A percentile compares a stretch with the other conserved stretches of the same genome.
phyloP scores from a whole-genome alignment of 1,140 invertebrate species.

The Caerostris darwini region DNA sequence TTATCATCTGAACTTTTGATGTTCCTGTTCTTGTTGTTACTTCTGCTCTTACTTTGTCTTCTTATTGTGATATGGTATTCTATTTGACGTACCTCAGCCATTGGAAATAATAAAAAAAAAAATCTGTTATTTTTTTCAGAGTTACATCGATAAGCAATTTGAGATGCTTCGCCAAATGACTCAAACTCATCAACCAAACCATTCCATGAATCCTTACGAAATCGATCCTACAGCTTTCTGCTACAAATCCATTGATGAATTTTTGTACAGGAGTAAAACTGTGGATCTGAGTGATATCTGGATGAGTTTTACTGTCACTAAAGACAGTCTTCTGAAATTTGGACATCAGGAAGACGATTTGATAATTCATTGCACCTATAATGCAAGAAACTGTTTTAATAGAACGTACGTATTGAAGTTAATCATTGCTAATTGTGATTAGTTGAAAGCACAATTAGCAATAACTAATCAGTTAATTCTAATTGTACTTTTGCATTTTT shows the following conservation, averaged over 20 bases:
- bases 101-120: background rate
- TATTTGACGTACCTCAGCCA: too few relatives aligned
- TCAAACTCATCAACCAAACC: conserved; percentile 22
- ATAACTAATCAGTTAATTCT: too few relatives aligned
- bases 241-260: conserved; percentile 76
- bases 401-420: conserved; percentile 51
- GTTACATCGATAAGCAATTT: conserved; percentile 64
- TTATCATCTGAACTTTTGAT: background rate
- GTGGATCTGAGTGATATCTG: conserved; percentile 78
- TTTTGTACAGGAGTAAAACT: conserved; percentile 76
- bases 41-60: background rate
- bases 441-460: background rate
- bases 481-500: background rate
- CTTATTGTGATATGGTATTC: background rate
- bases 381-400: conserved; percentile 78
- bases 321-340: conserved; percentile 78
- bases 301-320: conserved; percentile 78
- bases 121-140: conserved; percentile 31
- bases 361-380: conserved; percentile 78
- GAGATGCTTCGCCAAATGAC: conserved; percentile 58
- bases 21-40: background rate
- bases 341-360: conserved; percentile 79
- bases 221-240: conserved; percentile 68
- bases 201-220: conserved; percentile 6
- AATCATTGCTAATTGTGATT: background rate